A percentile compares a stretch with the other conserved stretches of the same genome.
Conservation (phyloP, 2,797 vertebrate genomes). For the Cetoscarus ocellatus region DNA sequence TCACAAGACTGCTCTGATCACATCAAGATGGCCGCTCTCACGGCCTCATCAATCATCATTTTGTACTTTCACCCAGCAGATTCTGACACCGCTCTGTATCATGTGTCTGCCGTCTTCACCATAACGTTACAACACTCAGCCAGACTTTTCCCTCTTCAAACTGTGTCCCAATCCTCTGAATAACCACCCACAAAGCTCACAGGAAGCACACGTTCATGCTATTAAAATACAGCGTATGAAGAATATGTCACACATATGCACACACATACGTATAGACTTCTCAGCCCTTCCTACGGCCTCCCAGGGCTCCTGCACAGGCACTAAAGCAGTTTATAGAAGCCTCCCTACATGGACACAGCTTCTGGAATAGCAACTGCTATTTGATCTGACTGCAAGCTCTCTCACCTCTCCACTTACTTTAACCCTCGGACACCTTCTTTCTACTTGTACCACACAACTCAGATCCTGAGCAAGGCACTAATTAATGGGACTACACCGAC, state of each 20-base stretch:
- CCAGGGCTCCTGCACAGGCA: slow-evolving; percentile 46
- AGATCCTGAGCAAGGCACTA: not conserved
- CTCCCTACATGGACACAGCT: slow-evolving; percentile 88
- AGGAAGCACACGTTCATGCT: not conserved
- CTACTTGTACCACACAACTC: slow-evolving; percentile 22
- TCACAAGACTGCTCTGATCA: slow-evolving; percentile 34
- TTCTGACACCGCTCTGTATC: slow-evolving; percentile 40
- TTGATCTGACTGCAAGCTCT: slow-evolving; percentile 75
- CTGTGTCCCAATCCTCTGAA: not conserved
- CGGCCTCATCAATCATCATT: slow-evolving; percentile 54
- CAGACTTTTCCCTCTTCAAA: slow-evolving; percentile 26
- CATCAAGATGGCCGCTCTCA: slow-evolving; percentile 51
- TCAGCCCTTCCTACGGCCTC: slow-evolving; percentile 59
- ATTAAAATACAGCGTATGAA: slow-evolving; percentile 24
- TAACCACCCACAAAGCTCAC: not conserved
- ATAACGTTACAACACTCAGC: slow-evolving; percentile 14
- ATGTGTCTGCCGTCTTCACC: slow-evolving; percentile 17
- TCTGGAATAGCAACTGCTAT: slow-evolving; percentile 90
- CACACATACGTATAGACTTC: slow-evolving; percentile 20
- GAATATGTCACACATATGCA: slow-evolving; percentile 10
- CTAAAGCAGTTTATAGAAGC: slow-evolving; percentile 88
- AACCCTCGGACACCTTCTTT: slow-evolving; percentile 50
- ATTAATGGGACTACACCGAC: slow-evolving; percentile 3
- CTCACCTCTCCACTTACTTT: slow-evolving; percentile 75
- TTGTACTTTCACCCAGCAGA: slow-evolving; percentile 35